These are phyloP conservation scores for Tanytarsus gracilentus DNA, from an alignment of 2,888 invertebrate species.

Conservation along the genomic window DNA sequence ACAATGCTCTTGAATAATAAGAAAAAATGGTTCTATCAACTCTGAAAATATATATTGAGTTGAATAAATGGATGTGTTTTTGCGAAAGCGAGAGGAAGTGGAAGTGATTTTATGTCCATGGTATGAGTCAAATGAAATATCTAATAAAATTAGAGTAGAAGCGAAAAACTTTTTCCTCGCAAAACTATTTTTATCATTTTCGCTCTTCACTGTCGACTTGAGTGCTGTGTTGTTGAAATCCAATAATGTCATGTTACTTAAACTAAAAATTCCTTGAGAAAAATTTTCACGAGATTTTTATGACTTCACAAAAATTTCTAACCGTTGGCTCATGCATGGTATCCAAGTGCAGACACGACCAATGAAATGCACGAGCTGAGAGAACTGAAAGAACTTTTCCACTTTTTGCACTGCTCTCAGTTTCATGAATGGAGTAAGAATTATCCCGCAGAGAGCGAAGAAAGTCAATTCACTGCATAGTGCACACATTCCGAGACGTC, in stretches of 20 bases:
- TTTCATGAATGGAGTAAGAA: not conserved
- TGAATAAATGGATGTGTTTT: not conserved
- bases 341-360: too few species aligned
- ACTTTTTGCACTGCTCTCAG: too few species aligned
- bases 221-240: slow-evolving; percentile 8
- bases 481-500: not conserved
- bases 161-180: slow-evolving; percentile 10
- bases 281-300: too few species aligned
- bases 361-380: not conserved
- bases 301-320: too few species aligned
- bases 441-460: not conserved
- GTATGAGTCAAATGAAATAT: not conserved
- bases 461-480: not conserved
- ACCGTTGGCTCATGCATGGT: too few species aligned
- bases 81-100: not conserved
- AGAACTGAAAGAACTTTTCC: too few species aligned
- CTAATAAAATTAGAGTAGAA: slow-evolving; percentile 24
- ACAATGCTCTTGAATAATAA: not conserved
- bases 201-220: not conserved
- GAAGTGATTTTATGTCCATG: not conserved
- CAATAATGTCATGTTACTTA: slow-evolving; percentile 19
- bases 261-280: too few species aligned
- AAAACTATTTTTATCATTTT: too few species aligned
- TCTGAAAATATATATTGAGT: too few species aligned
- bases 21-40: not conserved